These are phyloP conservation scores for Marisa cornuarietis DNA, from an alignment of 1,140 invertebrate genomes.

Conservation along the genomic window DNA sequence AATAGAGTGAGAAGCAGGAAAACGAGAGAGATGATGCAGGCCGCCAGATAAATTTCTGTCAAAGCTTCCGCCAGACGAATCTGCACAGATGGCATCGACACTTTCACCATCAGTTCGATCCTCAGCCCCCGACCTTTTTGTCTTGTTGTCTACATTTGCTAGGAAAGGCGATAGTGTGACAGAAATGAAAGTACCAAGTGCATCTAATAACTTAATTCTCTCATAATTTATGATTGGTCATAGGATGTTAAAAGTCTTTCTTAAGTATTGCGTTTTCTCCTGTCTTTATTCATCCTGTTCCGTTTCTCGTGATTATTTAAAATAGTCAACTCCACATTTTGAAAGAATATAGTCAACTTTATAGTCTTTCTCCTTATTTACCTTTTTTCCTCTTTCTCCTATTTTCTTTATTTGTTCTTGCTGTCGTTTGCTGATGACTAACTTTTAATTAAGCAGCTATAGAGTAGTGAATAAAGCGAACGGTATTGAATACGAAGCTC, in stretches of 20 bases:
- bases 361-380: not conserved
- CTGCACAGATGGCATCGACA: slow-evolving; percentile 8
- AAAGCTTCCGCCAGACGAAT: slow-evolving; percentile 34
- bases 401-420: not conserved
- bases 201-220: not conserved
- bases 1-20: slow-evolving; percentile 59
- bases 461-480: not conserved
- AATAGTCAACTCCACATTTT: not conserved
- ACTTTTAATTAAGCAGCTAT: too few species aligned
- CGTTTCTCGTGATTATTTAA: not conserved
- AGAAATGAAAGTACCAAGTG: too few species aligned
- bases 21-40: slow-evolving; percentile 52
- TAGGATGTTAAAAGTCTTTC: not conserved
- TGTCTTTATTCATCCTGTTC: not conserved
- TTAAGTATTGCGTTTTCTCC: not conserved
- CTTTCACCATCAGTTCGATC: not conserved
- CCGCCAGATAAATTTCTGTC: slow-evolving; percentile 56
- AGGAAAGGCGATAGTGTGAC: too few species aligned
- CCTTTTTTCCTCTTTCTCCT: not conserved
- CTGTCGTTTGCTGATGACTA: not conserved
- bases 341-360: not conserved
- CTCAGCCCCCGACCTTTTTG: not conserved
- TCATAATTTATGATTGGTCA: not conserved
- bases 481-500: not conserved
- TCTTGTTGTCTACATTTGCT: not conserved